Percentiles rank a stretch among this genome's conserved stretches.
These are phyloP conservation scores for Ophonus ardosiacus DNA, from an alignment of 2,888 invertebrate species.

Conservation along the genomic window DNA sequence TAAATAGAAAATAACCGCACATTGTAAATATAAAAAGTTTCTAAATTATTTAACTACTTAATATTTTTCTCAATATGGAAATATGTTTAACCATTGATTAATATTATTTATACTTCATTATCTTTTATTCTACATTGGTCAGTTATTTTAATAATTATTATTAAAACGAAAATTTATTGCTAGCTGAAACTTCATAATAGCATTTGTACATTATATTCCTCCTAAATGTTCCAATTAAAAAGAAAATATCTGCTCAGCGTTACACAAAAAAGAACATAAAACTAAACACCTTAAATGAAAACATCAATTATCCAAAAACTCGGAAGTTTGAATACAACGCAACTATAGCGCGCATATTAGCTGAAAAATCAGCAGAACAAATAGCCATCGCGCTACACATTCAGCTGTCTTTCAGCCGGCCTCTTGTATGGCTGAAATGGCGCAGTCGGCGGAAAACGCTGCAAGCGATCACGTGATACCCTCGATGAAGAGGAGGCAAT, in stretches of 20 bases:
- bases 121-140: no score
- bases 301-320: conserved; percentile 11
- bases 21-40: no score
- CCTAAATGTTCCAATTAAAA: conserved; percentile 9
- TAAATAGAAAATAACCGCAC: no score
- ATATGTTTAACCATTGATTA: no score
- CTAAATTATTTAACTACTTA: no score
- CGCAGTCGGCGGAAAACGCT: neutral
- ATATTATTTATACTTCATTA: no score
- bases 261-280: neutral
- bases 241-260: neutral
- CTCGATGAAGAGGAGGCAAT: neutral
- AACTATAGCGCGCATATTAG: neutral
- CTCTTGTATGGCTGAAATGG: neutral
- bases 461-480: neutral
- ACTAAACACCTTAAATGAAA: conserved; percentile 14
- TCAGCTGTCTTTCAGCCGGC: conserved; percentile 35
- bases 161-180: neutral
- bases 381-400: conserved; percentile 5
- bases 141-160: neutral
- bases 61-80: no score
- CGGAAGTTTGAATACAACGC: neutral
- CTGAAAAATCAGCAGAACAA: conserved; percentile 27
- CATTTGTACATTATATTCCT: neutral
- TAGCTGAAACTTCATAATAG: neutral